These are phyloP conservation scores for Anser cygnoides DNA, from an alignment of 2,113 vertebrate species.

Conservation along the genomic window DNA sequence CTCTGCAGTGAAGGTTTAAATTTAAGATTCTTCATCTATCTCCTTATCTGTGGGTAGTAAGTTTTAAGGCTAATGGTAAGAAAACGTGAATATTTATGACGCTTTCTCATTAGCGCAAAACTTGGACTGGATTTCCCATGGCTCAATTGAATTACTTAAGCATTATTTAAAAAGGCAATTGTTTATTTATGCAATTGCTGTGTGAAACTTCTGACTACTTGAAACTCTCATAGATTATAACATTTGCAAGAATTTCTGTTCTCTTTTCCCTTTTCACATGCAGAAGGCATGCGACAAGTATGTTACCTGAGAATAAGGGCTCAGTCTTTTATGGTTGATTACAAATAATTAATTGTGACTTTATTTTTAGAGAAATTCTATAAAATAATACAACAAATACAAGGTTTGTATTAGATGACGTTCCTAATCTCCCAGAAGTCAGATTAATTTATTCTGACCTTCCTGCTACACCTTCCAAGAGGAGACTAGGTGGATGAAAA, in stretches of 20 bases:
- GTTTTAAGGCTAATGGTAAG: constrained; percentile 46
- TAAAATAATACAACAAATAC: background rate
- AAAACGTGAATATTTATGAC: constrained; percentile 70
- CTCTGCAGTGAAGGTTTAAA: constrained; percentile 4
- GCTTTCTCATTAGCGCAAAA: constrained; percentile 41
- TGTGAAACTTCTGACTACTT: constrained; percentile 13
- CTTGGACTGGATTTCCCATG: constrained; percentile 24
- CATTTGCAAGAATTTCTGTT: background rate
- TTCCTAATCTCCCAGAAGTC: background rate
- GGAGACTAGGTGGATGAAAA: background rate
- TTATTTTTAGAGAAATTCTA: background rate
- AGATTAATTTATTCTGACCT: background rate
- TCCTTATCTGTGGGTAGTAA: constrained; percentile 40
- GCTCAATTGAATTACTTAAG: constrained; percentile 53
- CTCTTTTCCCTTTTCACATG: background rate
- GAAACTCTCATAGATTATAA: background rate
- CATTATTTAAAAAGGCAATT: constrained; percentile 44
- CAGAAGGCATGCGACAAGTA: background rate
- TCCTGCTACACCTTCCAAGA: background rate
- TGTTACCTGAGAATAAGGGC: background rate
- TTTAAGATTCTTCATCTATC: constrained; percentile 6
- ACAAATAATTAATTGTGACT: background rate
- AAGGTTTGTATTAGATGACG: background rate
- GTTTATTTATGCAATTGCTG: constrained; percentile 63
- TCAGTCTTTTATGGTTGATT: background rate